Evolutionary conservation across 2,888 invertebrate species (phyloP), one percentile per base, ranked within the genome.

Genomic region (Augiades crinisus): DNA sequence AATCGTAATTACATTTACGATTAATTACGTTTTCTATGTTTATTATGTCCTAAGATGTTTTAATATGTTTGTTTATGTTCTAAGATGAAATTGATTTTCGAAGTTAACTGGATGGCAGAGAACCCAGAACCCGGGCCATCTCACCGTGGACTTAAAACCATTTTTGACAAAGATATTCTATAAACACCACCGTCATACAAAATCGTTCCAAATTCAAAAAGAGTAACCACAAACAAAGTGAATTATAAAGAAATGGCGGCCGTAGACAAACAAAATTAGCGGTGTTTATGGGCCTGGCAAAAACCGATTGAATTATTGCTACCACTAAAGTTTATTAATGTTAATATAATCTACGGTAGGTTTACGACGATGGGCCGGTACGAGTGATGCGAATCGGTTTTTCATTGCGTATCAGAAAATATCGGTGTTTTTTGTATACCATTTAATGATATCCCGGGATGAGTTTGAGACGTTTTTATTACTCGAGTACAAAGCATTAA

Each of bases 241-340:
- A n/a, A n/a, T n/a, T n/a, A n/a, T n/a, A n/a, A n/a, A n/a, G n/a
- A n/a, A n/a, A n/a, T n/a, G n/a, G n/a, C 40, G 12, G 36, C 37
- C 34, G 19, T 49, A 55, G 45, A 55, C 51, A 56, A 56, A 56
- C 49, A 53, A 41, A 52, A 43, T 54, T 53, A 51, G 40, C 37
- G 19, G n/a, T 45, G 36, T 55, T 55, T 54, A 54, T 40, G 38
- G 47, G 27, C 58, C 13, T 47, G 50, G 57, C 56, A 57, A 58
- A 49, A 58, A 55, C 54, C 54, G 56, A 61, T 38, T 44, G 45
- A 52, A 31, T 45, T 52, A 52, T 38, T 38, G 57, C 60, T 63
- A 59, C 58, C 56, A 61, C 61, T 73, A 74, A 74, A 73, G 43
- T 68, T 68, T 72, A 75, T 67, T 58, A 59, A 64, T 58, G 63